phyloP scores from a whole-genome alignment of 2,797 vertebrate genomes.

The Danio jaintianensis region DNA sequence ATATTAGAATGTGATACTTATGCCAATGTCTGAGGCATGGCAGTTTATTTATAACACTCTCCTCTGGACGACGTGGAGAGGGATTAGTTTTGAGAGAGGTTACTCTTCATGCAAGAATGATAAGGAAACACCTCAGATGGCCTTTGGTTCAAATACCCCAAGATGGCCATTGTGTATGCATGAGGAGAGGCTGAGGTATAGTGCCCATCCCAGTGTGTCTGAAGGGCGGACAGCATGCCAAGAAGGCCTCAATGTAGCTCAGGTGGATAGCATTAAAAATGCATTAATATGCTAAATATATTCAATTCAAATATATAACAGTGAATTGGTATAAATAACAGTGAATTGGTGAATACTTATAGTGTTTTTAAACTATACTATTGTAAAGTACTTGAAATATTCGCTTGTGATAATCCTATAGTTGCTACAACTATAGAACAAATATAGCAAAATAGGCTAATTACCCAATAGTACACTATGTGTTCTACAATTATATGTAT shows the following conservation, averaged over 20 bases:
- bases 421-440: neutral
- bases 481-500: too few species aligned
- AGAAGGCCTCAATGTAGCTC: slow-evolving; percentile 74
- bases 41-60: slow-evolving; percentile 59
- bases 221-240: slow-evolving; percentile 62
- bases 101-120: slow-evolving; percentile 44
- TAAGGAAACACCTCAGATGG: slow-evolving; percentile 60
- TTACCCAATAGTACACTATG: too few species aligned
- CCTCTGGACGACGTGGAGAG: slow-evolving; percentile 40
- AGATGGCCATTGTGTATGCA: slow-evolving; percentile 71
- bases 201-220: slow-evolving; percentile 62
- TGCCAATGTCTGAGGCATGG: slow-evolving; percentile 37
- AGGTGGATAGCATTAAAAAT: slow-evolving; percentile 67
- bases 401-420: neutral
- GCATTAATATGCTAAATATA: slow-evolving; percentile 54
- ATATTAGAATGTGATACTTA: slow-evolving; percentile 51
- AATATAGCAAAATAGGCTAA: too few species aligned
- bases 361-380: too few species aligned
- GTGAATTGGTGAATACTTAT: neutral
- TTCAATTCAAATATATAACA: neutral
- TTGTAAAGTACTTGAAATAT: too few species aligned
- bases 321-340: neutral
- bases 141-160: slow-evolving; percentile 74
- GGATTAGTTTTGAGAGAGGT: slow-evolving; percentile 43
- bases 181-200: slow-evolving; percentile 49